phyloP scores from a whole-genome alignment of 2,888 invertebrate genomes.

The Schizotus pectinicornis region DNA sequence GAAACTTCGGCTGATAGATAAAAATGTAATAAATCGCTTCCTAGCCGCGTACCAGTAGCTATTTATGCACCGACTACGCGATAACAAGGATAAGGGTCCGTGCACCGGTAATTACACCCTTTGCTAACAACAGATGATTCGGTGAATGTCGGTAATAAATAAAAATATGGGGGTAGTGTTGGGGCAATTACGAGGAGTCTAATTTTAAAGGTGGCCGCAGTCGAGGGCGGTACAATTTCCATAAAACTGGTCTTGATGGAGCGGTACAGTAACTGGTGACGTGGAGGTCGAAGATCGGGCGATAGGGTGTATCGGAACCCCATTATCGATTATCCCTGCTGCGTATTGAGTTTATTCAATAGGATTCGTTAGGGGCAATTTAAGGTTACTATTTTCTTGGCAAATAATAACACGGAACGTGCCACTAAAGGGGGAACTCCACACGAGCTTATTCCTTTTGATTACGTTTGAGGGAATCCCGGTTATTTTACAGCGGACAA shows the following conservation, averaged over 20 bases:
- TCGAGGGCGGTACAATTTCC: too few relatives aligned
- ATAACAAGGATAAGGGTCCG: conserved; percentile 9
- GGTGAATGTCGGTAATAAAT: neutral
- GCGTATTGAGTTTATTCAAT: conserved; percentile 54
- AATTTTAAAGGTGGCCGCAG: too few relatives aligned
- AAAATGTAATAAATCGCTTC: too few relatives aligned
- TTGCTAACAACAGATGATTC: neutral
- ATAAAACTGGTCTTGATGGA: too few relatives aligned
- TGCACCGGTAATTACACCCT: conserved; percentile 3
- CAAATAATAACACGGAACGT: conserved; percentile 49
- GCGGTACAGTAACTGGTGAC: too few relatives aligned
- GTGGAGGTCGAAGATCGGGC: conserved; percentile 22
- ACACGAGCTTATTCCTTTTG: conserved; percentile 12
- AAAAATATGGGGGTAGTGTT: conserved; percentile 7
- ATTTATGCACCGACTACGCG: neutral
- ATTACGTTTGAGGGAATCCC: conserved; percentile 16
- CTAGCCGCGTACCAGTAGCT: too few relatives aligned
- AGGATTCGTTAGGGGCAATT: conserved; percentile 59
- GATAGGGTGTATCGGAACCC: conserved; percentile 39
- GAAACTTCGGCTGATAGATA: too few relatives aligned
- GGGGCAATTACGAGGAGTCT: neutral
- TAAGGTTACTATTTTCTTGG: conserved; percentile 54
- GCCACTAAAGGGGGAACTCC: conserved; percentile 15
- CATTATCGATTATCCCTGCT: conserved; percentile 53
- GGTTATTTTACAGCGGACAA: conserved; percentile 9